phyloP scores from a whole-genome alignment of 2,113 vertebrate species.

The Brachyistius frenatus region DNA sequence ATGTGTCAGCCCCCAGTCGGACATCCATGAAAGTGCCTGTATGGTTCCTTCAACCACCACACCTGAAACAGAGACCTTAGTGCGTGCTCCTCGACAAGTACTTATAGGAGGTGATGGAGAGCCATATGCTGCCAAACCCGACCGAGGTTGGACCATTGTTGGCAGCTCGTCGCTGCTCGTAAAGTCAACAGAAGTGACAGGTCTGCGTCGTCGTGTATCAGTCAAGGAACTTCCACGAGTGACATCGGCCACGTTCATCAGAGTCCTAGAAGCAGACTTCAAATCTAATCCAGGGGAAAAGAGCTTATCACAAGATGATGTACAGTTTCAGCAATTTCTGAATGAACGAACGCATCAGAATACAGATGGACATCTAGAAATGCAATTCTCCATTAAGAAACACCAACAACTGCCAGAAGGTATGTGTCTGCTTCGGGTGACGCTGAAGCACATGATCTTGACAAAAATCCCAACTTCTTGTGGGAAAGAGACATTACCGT shows the following conservation, averaged over 20 bases:
- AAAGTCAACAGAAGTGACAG: conserved; percentile 14
- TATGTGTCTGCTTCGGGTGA: background rate
- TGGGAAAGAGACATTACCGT: conserved; percentile 2
- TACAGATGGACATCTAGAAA: conserved; percentile 3
- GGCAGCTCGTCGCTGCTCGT: background rate
- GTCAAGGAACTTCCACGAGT: conserved; percentile 7
- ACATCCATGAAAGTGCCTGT: conserved; percentile 19
- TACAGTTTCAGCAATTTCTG: background rate
- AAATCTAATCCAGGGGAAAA: conserved; percentile 9
- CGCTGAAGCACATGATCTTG: background rate
- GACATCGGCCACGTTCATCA: background rate
- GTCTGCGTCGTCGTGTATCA: background rate
- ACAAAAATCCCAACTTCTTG: background rate
- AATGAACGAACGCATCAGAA: background rate
- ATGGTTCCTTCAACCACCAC: background rate
- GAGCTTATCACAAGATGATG: conserved; percentile 16
- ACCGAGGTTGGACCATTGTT: conserved; percentile 50
- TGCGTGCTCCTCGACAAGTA: conserved; percentile 14
- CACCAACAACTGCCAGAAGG: background rate
- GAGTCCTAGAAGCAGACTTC: background rate
- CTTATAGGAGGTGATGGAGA: conserved; percentile 39
- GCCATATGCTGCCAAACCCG: conserved; percentile 34
- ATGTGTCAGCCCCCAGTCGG: no score
- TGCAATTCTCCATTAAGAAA: background rate
- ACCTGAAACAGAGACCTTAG: conserved; percentile 9